Evolutionary conservation across 1,140 invertebrate species (phyloP).

Genomic region (Lutraria rhynchaena): DNA sequence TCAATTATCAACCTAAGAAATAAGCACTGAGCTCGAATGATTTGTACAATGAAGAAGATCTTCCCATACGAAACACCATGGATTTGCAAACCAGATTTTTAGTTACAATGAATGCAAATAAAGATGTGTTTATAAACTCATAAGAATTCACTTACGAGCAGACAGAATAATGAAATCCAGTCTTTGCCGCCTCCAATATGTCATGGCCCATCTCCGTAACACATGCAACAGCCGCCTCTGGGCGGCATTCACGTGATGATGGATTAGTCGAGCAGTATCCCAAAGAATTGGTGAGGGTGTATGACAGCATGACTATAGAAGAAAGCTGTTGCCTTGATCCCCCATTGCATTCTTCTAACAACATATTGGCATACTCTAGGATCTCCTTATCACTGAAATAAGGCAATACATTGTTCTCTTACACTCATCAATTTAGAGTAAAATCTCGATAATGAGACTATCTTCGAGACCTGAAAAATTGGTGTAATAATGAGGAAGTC

Average conservation of each 20-base stretch:
- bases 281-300: neutral
- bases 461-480: too few species aligned
- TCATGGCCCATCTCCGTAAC: neutral
- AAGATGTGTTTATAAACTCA: neutral
- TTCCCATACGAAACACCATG: too few species aligned
- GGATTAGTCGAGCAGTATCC: conserved; percentile 9
- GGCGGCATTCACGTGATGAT: neutral
- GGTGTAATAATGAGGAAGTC: too few species aligned
- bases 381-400: neutral
- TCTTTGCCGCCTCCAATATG: neutral
- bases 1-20: too few species aligned
- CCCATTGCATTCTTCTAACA: neutral
- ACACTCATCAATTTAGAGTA: too few species aligned
- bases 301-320: neutral
- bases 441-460: too few species aligned
- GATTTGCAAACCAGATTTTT: too few species aligned
- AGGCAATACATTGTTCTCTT: too few species aligned
- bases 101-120: too few species aligned
- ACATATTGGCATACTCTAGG: neutral
- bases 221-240: neutral
- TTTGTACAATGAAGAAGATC: too few species aligned
- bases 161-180: conserved; percentile 9
- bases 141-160: conserved; percentile 34
- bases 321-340: neutral
- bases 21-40: too few species aligned